Evolutionary conservation across 2,888 invertebrate genomes (phyloP), one percentile per base, ranked within the genome.

Genomic region (Notodromas monacha): DNA sequence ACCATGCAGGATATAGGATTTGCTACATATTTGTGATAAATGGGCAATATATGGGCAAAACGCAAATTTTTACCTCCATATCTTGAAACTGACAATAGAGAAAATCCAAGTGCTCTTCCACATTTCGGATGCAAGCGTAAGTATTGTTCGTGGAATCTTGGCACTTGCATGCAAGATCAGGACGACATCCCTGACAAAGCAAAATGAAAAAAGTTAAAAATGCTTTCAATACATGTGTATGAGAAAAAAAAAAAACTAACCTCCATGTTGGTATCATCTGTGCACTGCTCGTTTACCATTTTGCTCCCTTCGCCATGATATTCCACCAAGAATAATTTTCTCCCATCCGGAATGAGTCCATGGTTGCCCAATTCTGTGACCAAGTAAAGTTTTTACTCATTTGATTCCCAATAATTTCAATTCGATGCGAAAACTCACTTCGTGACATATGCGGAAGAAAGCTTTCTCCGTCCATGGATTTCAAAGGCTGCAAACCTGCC

Each of bases 101-200:
- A n/a, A n/a, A n/a, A n/a, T n/a, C n/a, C n/a, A n/a, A n/a, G n/a
- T n/a, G n/a, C n/a, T n/a, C n/a, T n/a, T n/a, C n/a, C n/a, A n/a
- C n/a, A n/a, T n/a, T n/a, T n/a, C n/a, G n/a, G n/a, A n/a, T n/a
- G 42, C 79, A 81, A 0, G 55, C 53, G 42, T 63, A 81, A 0
- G 77, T 74, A 44, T 81, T 81, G 46, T 81, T 81, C 40, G 48
- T 56, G 0, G 65, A 51, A 47, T 81, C 79, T 44, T 77, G 68
- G 42, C 79, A 81, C 40, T 77, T 76, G 47, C 79, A 81, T 33
- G 44, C 43, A n/a, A 21, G n/a, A 8, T 21, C n/a, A 8, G 6
- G 8, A 21, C 6, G 21, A 21, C 21, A 21, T 21, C n/a, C 8
- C 21, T 21, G 21, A 21, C 21, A 21, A 21, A n/a, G n/a, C 6